Conservation (phyloP, 2,113 vertebrate genomes). For the Larimichthys polyactis region DNA sequence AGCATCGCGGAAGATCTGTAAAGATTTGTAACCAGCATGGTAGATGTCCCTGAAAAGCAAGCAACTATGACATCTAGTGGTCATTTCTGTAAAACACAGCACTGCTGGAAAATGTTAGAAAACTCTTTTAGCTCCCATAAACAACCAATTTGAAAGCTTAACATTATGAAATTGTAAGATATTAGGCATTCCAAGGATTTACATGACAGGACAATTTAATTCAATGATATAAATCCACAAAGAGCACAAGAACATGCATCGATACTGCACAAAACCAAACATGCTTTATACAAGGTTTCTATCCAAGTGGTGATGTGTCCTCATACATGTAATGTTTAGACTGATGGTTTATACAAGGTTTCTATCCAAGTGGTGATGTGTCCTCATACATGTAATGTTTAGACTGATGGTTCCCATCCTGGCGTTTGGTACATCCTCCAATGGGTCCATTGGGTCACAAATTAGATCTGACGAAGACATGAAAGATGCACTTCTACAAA, state of each 20-base stretch:
- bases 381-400: background rate
- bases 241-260: background rate
- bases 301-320: background rate
- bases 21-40: background rate
- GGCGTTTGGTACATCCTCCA: background rate
- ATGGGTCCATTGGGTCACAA: background rate
- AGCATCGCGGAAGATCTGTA: background rate
- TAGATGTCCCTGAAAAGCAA: slow-evolving; percentile 51
- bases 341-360: background rate
- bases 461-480: background rate
- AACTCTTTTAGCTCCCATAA: background rate
- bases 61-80: slow-evolving; percentile 82
- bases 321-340: background rate
- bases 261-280: background rate
- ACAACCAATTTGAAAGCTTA: background rate
- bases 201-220: background rate
- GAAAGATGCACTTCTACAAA: background rate
- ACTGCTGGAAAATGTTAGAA: background rate
- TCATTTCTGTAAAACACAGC: slow-evolving; percentile 32
- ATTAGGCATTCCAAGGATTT: background rate
- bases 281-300: background rate
- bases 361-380: background rate
- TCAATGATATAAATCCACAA: too few species aligned
- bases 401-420: background rate
- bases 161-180: background rate